phyloP scores from a whole-genome alignment of 1,140 invertebrate genomes.

The Brachionus rubens region DNA sequence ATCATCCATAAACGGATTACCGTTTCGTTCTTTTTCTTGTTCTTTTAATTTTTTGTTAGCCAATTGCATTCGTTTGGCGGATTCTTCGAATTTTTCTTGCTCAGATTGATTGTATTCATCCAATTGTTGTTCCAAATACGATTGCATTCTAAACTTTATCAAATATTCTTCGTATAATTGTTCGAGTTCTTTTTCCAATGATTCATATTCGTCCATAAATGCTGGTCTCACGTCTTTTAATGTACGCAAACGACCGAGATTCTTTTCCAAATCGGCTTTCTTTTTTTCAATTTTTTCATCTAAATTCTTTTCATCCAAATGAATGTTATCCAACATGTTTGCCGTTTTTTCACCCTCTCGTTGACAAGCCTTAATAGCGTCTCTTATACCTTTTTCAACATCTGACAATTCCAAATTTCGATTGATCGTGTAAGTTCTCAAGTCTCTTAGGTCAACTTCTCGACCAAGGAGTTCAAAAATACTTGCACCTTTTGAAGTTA shows the following conservation, averaged over 20 bases:
- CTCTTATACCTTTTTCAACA: constrained; percentile 72
- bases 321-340: constrained; percentile 75
- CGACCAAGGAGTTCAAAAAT: constrained; percentile 84
- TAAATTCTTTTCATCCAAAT: constrained; percentile 77
- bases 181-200: constrained; percentile 79
- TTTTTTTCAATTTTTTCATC: constrained; percentile 88
- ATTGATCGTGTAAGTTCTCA: constrained; percentile 67
- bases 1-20: constrained; percentile 45
- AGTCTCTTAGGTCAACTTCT: constrained; percentile 78
- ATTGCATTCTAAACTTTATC: constrained; percentile 77
- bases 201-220: constrained; percentile 93
- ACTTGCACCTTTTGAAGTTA: constrained; percentile 81
- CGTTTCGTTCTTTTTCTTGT: constrained; percentile 43
- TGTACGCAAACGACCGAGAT: constrained; percentile 80
- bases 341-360: constrained; percentile 71
- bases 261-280: constrained; percentile 80
- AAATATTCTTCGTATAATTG: constrained; percentile 82
- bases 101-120: constrained; percentile 70
- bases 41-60: constrained; percentile 45
- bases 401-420: constrained; percentile 77
- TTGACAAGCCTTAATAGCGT: constrained; percentile 62
- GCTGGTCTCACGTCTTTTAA: constrained; percentile 93
- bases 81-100: constrained; percentile 69
- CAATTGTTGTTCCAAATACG: constrained; percentile 73
- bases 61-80: constrained; percentile 40